These are phyloP conservation scores for Myripristis murdjan DNA, from an alignment of 2,797 vertebrate species.

Conservation along the genomic window DNA sequence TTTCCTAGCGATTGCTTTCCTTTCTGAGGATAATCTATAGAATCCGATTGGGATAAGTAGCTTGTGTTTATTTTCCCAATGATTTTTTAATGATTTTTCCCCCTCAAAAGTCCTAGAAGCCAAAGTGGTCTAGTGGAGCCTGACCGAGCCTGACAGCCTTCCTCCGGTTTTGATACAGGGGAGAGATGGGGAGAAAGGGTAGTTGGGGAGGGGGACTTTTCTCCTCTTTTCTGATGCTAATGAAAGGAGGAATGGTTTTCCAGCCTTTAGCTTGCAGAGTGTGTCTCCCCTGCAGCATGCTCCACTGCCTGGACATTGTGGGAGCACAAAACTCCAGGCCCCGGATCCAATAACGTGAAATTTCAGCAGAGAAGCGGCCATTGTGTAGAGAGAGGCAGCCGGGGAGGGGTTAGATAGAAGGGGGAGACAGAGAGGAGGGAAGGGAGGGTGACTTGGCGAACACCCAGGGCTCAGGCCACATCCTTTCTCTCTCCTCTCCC, in stretches of 20 bases:
- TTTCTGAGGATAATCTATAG: slow-evolving; percentile 77
- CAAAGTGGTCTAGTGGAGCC: slow-evolving; percentile 80
- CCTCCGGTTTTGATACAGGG: slow-evolving; percentile 79
- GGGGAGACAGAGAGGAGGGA: slow-evolving; percentile 74
- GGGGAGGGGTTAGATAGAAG: slow-evolving; percentile 77
- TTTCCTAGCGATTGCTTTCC: slow-evolving; percentile 65
- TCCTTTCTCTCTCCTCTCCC: slow-evolving; percentile 81
- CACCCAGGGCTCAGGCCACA: slow-evolving; percentile 86
- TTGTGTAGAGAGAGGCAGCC: slow-evolving; percentile 84
- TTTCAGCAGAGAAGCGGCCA: slow-evolving; percentile 89
- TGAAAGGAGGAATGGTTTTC: slow-evolving; percentile 89
- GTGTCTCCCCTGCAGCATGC: slow-evolving; percentile 89
- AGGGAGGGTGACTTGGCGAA: slow-evolving; percentile 85
- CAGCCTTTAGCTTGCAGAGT: slow-evolving; percentile 89
- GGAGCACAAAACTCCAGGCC: slow-evolving; percentile 88
- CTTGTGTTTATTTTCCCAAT: slow-evolving; percentile 82
- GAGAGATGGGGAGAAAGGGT: slow-evolving; percentile 74
- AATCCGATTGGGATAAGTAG: slow-evolving; percentile 83
- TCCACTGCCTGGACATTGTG: slow-evolving; percentile 89
- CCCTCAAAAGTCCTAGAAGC: slow-evolving; percentile 59
- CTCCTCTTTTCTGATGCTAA: slow-evolving; percentile 88
- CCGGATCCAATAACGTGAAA: slow-evolving; percentile 90
- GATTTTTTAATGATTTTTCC: slow-evolving; percentile 73
- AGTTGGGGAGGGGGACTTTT: slow-evolving; percentile 70
- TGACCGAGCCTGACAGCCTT: slow-evolving; percentile 81